Conservation (phyloP, 2,797 vertebrate genomes). For the Sorex maritimensis region DNA sequence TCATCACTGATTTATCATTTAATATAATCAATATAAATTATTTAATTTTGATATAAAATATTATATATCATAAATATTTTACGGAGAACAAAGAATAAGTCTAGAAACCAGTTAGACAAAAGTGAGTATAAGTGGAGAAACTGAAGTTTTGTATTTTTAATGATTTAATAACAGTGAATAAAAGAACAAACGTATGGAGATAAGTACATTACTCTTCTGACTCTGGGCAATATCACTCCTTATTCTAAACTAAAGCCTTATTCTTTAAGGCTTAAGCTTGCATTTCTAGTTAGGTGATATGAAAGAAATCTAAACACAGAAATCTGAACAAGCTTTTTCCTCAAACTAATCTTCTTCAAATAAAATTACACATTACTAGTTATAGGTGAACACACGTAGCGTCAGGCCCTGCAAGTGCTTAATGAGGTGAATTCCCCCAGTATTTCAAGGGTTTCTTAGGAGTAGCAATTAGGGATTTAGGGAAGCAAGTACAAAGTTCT, state of each 20-base stretch:
- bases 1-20: neutral
- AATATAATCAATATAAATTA: neutral
- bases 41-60: neutral
- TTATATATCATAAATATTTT: neutral
- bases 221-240: neutral
- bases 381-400: neutral
- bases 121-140: neutral
- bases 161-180: neutral
- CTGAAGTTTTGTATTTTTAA: neutral
- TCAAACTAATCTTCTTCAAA: neutral
- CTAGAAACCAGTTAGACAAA: neutral
- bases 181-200: neutral
- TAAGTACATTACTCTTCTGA: neutral
- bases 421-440: neutral
- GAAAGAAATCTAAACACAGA: neutral
- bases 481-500: neutral
- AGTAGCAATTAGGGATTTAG: neutral
- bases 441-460: neutral
- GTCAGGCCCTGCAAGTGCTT: neutral
- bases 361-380: neutral
- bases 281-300: neutral
- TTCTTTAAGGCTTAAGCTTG: neutral
- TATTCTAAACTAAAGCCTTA: neutral
- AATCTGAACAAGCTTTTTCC: neutral
- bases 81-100: neutral